phyloP scores from a whole-genome alignment of 2,113 vertebrate genomes.

The Albula goreensis region DNA sequence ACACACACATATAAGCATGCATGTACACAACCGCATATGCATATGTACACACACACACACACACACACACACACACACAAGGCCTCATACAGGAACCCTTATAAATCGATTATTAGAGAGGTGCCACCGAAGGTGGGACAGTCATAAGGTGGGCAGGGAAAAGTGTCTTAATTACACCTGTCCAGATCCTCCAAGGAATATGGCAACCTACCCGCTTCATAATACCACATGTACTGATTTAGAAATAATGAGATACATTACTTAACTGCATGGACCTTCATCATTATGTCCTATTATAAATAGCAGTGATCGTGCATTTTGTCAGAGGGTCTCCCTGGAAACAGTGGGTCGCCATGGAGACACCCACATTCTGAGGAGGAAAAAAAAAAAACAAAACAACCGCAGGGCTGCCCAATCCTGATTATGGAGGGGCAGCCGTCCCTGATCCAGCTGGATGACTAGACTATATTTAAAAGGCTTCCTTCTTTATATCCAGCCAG shows the following conservation, averaged over 20 bases:
- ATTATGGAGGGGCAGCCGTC: neutral
- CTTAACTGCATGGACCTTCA: neutral
- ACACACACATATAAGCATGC: neutral
- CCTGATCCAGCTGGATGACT: neutral
- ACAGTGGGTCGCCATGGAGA: slow-evolving; percentile 62
- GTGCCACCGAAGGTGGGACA: neutral
- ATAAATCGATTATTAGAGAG: neutral
- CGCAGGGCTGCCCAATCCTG: slow-evolving; percentile 6
- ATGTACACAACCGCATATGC: neutral
- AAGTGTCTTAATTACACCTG: slow-evolving; percentile 21
- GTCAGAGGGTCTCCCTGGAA: slow-evolving; percentile 61
- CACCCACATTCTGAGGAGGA: slow-evolving; percentile 40
- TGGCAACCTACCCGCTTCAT: neutral
- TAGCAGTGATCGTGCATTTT: slow-evolving; percentile 40
- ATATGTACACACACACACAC: no score
- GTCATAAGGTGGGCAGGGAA: neutral
- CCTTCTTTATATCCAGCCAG: neutral
- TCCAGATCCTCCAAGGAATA: neutral
- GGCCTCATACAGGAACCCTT: slow-evolving; percentile 7
- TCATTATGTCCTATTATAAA: slow-evolving; percentile 18
- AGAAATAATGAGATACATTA: slow-evolving; percentile 13
- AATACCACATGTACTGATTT: neutral
- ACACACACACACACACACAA: slow-evolving; percentile 1
- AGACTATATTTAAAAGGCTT: neutral
- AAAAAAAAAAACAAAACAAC: neutral